phyloP scores from a whole-genome alignment of 2,113 vertebrate species.

The Poecile atricapillus region DNA sequence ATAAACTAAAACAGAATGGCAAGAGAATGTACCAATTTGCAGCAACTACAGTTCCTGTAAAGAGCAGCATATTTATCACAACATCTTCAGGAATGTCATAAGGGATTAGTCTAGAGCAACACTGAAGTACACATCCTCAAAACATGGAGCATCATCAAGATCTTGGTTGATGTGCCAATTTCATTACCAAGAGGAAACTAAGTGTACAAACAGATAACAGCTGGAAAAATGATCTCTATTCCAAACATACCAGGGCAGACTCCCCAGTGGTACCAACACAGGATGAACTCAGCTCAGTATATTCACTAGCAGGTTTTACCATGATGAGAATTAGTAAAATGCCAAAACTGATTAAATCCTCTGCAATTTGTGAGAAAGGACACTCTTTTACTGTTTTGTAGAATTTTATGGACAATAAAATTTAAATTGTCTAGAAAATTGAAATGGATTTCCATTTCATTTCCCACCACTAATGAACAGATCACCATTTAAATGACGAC shows the following conservation, averaged over 20 bases:
- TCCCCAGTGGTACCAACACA: not conserved
- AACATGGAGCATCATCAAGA: not conserved
- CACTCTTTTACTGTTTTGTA: not conserved
- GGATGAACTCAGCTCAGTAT: not conserved
- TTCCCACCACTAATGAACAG: slow-evolving; percentile 66
- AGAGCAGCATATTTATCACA: not conserved
- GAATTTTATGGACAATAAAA: slow-evolving; percentile 65
- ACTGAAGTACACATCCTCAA: not conserved
- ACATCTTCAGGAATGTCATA: not conserved
- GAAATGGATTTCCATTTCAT: slow-evolving; percentile 67
- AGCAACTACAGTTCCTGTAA: not conserved
- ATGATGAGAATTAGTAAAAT: not conserved
- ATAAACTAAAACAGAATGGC: not conserved
- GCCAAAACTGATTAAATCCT: slow-evolving; percentile 17
- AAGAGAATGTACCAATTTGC: not conserved
- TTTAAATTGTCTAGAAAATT: slow-evolving; percentile 62
- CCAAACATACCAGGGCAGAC: not conserved
- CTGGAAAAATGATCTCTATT: not conserved
- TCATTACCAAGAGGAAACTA: not conserved
- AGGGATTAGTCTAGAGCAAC: not conserved
- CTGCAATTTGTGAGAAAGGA: slow-evolving; percentile 9
- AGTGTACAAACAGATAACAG: not conserved
- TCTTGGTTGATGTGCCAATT: not conserved
- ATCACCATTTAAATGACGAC: slow-evolving; percentile 54
- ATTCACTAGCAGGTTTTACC: not conserved